These are phyloP conservation scores for Drosophila lacicola DNA, from an alignment of 2,888 invertebrate genomes.

Conservation along the genomic window DNA sequence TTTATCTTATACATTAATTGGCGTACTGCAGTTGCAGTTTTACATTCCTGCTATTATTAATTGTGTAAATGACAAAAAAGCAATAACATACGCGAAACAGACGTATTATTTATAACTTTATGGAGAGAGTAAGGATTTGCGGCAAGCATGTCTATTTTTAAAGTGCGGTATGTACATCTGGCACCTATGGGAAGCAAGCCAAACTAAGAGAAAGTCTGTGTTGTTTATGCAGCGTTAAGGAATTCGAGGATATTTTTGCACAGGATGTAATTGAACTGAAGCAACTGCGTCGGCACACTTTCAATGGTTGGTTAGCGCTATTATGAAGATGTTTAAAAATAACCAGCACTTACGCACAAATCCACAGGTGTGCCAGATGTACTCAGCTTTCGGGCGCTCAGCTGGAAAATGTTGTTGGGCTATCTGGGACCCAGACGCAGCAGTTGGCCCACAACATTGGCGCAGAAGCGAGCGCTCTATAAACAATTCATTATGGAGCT, in stretches of 20 bases:
- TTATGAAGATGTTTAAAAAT: background rate
- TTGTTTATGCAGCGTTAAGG: conserved; percentile 88
- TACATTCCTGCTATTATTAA: conserved; percentile 24
- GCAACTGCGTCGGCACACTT: conserved; percentile 89
- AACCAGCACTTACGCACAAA: background rate
- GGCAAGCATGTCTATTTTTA: conserved; percentile 83
- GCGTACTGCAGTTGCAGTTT: conserved; percentile 53
- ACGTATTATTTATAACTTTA: conserved; percentile 24
- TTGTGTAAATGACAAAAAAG: conserved; percentile 42
- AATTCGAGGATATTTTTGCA: conserved; percentile 90
- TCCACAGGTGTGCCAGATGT: conserved; percentile 95
- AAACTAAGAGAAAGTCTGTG: conserved; percentile 69
- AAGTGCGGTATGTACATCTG: conserved; percentile 80
- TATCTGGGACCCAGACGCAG: conserved; percentile 91
- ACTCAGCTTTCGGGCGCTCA: conserved; percentile 91
- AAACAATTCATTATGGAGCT: conserved; percentile 95
- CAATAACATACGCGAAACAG: conserved; percentile 17
- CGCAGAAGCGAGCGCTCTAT: conserved; percentile 92
- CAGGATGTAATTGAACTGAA: conserved; percentile 90
- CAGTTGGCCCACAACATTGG: conserved; percentile 89
- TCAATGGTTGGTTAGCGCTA: conserved; percentile 88
- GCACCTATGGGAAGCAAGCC: conserved; percentile 11
- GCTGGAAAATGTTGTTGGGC: conserved; percentile 95
- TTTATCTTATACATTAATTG: conserved; percentile 21
- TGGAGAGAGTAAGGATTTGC: conserved; percentile 31